phyloP scores from a whole-genome alignment of 2,797 vertebrate species.

The Enteromius fasciolatus region DNA sequence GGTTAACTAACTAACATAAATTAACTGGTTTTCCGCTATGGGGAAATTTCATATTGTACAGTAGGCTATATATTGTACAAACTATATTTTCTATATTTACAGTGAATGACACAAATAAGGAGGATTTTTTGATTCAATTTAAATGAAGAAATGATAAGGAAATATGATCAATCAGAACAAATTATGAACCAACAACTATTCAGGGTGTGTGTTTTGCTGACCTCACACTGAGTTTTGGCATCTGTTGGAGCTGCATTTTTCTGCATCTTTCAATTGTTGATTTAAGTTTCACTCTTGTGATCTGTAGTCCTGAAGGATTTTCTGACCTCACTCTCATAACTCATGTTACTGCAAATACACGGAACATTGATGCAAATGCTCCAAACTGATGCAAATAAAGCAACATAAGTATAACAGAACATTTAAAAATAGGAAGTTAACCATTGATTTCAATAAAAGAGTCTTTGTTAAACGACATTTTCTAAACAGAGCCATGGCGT shows the following conservation, averaged over 20 bases:
- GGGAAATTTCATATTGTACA: too few species aligned
- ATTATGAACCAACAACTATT: not conserved
- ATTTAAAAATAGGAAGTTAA: slow-evolving; percentile 29
- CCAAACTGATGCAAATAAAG: slow-evolving; percentile 15
- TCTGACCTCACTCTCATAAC: not conserved
- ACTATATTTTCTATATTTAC: too few species aligned
- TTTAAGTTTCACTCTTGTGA: not conserved
- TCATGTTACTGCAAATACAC: not conserved
- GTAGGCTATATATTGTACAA: too few species aligned
- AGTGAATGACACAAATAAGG: not conserved
- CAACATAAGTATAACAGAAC: not conserved
- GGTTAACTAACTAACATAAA: too few species aligned
- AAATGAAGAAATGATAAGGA: not conserved
- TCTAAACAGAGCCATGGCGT: not conserved
- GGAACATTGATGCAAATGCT: not conserved
- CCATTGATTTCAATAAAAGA: slow-evolving; percentile 10
- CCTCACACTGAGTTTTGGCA: not conserved
- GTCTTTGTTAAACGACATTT: not conserved
- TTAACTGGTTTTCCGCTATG: too few species aligned
- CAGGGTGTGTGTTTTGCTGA: not conserved
- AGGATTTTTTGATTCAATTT: not conserved
- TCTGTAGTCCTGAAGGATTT: not conserved
- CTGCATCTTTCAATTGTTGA: not conserved
- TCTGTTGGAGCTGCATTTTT: not conserved
- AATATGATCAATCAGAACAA: not conserved